Evolutionary conservation across 2,888 invertebrate species (phyloP), one percentile per base, ranked within the genome.

Genomic region (Ptycholaimellus sp.): DNA sequence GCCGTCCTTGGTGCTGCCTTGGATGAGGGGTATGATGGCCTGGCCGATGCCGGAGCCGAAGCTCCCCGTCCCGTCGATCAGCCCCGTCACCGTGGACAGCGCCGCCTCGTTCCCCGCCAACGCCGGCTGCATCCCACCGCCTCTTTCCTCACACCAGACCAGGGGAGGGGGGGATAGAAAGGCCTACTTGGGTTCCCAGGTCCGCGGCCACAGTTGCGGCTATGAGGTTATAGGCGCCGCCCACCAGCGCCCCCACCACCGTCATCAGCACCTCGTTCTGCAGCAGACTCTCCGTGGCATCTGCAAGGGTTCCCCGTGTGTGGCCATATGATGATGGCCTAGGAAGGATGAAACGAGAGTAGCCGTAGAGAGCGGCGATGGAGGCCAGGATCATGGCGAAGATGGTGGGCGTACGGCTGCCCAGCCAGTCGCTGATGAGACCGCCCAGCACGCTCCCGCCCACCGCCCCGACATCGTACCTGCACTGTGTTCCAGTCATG

Each of bases 401-500:
- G 34, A 55, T 50, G 31, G 53, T 40, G 4, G 53, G 53, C 25
- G 49, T 45, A 4, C 54, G 44, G 37, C 51, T 48, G 18, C 53
- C 51, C 42, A 54, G 46, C 28, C 46, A 42, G 39, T 53, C 53
- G 47, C 49, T 49, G 32, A 51, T 43, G 23, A 52, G 45, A 23
- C 57, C 55, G 18, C 53, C 56, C 7, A 49, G 36, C 7, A 55
- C 46, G 39, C 52, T 50, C 37, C 60, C 64, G 36, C 63, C 48
- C 40, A 66, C 64, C 14, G 64, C 64, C 18, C 65, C 65, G 30
- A 64, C 53, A 49, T 65, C 65, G 48, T 64, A 66, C 59, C n/a
- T n/a, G n/a, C n/a, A n/a, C n/a, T n/a, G n/a, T n/a, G 56, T 59
- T 33, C n/a, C n/a, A n/a, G n/a, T n/a, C n/a, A n/a, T n/a, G n/a